Percentiles rank a stretch among this genome's conserved stretches.
These are phyloP conservation scores for Drosophila leonis DNA, from an alignment of 2,888 invertebrate species.

Conservation along the genomic window DNA sequence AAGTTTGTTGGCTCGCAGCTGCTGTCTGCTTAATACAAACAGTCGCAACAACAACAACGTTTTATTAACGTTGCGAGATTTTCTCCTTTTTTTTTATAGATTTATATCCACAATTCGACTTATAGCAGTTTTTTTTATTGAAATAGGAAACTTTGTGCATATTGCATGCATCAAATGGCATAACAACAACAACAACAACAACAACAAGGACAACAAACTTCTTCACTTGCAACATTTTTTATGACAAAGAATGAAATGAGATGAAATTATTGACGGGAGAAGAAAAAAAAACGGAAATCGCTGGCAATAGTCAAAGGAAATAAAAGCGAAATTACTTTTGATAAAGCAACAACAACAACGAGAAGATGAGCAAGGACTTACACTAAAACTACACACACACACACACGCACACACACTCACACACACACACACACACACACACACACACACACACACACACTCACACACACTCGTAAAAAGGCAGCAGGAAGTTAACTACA, in stretches of 20 bases:
- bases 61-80: constrained; percentile 71
- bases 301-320: constrained; percentile 80
- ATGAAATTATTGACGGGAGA: constrained; percentile 74
- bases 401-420: constrained; percentile 13
- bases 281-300: constrained; percentile 73
- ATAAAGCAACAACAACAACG: constrained; percentile 65
- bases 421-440: constrained; percentile 27
- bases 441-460: constrained; percentile 41
- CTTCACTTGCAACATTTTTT: constrained; percentile 68
- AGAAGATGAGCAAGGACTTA: constrained; percentile 32
- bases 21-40: constrained; percentile 43
- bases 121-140: constrained; percentile 69
- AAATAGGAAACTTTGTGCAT: constrained; percentile 78
- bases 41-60: constrained; percentile 40
- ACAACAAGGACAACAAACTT: constrained; percentile 44
- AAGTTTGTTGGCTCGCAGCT: constrained; percentile 59
- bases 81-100: constrained; percentile 64
- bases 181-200: constrained; percentile 19
- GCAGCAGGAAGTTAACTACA: constrained; percentile 71
- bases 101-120: constrained; percentile 66
- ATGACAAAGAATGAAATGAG: constrained; percentile 78
- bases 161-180: constrained; percentile 80
- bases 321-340: constrained; percentile 81
- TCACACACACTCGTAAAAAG: constrained; percentile 48
- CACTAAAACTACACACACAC: constrained; percentile 53